These are phyloP conservation scores for Ameiurus melas DNA, from an alignment of 2,113 vertebrate species.

Conservation along the genomic window DNA sequence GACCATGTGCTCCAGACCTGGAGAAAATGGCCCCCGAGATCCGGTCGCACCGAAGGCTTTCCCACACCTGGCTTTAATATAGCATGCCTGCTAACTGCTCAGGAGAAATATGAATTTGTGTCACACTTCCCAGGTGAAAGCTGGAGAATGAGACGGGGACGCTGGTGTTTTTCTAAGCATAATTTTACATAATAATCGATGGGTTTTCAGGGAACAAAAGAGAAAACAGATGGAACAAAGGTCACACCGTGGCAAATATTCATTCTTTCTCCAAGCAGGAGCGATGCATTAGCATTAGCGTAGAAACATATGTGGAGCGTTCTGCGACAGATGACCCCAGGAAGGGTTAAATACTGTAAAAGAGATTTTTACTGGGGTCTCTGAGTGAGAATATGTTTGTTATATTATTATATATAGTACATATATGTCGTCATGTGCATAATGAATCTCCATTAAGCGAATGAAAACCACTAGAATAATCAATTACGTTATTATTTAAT, in stretches of 20 bases:
- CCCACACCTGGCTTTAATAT: conserved; percentile 78
- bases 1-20: not conserved
- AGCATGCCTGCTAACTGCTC: conserved; percentile 60
- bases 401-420: not conserved
- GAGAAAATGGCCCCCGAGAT: conserved; percentile 30
- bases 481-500: not conserved
- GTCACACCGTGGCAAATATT: conserved; percentile 73
- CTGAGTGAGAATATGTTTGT: not conserved
- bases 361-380: conserved; percentile 19
- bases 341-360: conserved; percentile 31
- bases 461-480: not conserved
- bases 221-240: conserved; percentile 81
- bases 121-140: conserved; percentile 77
- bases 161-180: conserved; percentile 80
- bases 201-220: conserved; percentile 65
- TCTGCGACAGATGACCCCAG: not conserved
- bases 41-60: conserved; percentile 54
- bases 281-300: conserved; percentile 68
- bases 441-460: not conserved
- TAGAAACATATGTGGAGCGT: conserved; percentile 72
- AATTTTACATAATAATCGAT: conserved; percentile 81
- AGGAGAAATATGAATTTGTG: conserved; percentile 67
- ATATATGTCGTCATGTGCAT: not conserved
- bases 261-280: conserved; percentile 64
- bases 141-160: conserved; percentile 65